Evolutionary conservation across 2,888 invertebrate species (phyloP).

Genomic region (Gasteruption jaculator): DNA sequence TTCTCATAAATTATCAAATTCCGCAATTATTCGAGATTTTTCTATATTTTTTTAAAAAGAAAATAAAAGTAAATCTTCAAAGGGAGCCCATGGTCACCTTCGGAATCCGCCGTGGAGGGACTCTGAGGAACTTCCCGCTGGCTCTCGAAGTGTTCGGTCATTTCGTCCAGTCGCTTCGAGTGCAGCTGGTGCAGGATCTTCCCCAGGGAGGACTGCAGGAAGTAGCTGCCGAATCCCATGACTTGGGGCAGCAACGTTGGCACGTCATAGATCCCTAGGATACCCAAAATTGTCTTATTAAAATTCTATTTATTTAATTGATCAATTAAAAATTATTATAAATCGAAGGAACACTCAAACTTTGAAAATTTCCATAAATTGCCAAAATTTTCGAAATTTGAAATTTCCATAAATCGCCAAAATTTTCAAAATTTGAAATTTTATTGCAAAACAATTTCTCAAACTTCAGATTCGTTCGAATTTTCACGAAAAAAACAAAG

Average conservation of each 20-base stretch:
- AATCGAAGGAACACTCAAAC: background rate
- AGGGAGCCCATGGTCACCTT: too few relatives aligned
- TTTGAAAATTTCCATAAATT: background rate
- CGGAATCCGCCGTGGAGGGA: conserved; percentile 54
- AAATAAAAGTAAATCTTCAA: too few relatives aligned
- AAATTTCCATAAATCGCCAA: too few relatives aligned
- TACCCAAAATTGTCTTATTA: background rate
- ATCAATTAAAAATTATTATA: too few relatives aligned
- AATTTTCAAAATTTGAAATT: conserved; percentile 2
- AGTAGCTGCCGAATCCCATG: conserved; percentile 43
- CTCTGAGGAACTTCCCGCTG: conserved; percentile 42
- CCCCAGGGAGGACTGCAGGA: conserved; percentile 54
- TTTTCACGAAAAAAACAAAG: too few relatives aligned
- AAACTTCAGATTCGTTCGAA: too few relatives aligned
- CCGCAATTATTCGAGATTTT: too few relatives aligned
- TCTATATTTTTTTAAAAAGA: too few relatives aligned
- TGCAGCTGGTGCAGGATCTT: conserved; percentile 66
- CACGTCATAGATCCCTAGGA: conserved; percentile 41
- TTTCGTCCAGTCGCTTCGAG: conserved; percentile 38
- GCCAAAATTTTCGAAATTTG: background rate
- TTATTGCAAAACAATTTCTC: too few relatives aligned
- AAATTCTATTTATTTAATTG: background rate
- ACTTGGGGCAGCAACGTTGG: conserved; percentile 44
- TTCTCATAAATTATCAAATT: too few relatives aligned
- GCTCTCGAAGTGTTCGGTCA: conserved; percentile 40